Base-by-base conservation (phyloP, 2,797 vertebrate species). In the Ptychadena robeensis region DNA sequence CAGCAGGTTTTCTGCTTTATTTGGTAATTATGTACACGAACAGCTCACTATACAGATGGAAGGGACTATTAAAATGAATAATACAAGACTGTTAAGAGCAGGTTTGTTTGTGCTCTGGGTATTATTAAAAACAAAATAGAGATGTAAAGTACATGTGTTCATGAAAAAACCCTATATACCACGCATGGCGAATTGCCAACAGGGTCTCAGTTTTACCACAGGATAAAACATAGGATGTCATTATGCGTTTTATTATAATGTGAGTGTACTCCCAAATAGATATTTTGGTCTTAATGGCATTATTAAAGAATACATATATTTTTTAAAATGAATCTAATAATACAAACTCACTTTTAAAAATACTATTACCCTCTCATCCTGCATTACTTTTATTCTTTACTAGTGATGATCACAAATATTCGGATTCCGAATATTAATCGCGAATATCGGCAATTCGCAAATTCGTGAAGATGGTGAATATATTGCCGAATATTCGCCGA, bases 21-120 rank as follows among this genome's bases (percentile, higher is more conserved):
- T 82, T 79, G 68, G 82, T 66, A 83, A 79, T 79, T 83, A 79
- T 44, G 72, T 61, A 79, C 76, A 83, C 37, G 38, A 65, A 74
- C 38, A 63, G 40, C 75, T 73, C 68, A 79, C 64, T 73, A 25
- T 79, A 61, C 76, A 68, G 82, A 83, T 73, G 63, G 40, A 83
- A 83, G 79, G 82, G 61, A 59, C 82, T 73, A 73, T 83, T 79
- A 83, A 79, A 83, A 83, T 83, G 76, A 83, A 79, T 83, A 79
- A 83, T 79, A 73, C 63, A 83, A 73, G 63, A 59, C 63, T 38
- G 34, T 44, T 38, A 63, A 68, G 68, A 73, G 63, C 48, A 44
- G 70, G 63, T 38, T 83, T 79, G 34, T 71, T 73, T 83, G 80
- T 83, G 11, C 75, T 59, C 66, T 73, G 68, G 82, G 57, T 78